These are phyloP conservation scores for Pogonophryne albipinna DNA, from an alignment of 2,797 vertebrate genomes.

Conservation along the genomic window DNA sequence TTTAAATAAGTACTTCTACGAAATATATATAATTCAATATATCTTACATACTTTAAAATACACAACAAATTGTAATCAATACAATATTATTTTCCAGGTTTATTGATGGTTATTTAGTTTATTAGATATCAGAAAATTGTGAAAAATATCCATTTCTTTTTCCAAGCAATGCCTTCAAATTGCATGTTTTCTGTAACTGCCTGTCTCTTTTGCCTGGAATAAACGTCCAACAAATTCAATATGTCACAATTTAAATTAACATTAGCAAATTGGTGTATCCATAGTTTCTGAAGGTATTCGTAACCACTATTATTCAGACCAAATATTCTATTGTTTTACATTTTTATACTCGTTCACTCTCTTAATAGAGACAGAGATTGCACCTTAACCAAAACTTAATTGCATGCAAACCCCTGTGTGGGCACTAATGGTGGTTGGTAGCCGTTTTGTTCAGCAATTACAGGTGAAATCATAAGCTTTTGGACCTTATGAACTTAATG, in stretches of 20 bases:
- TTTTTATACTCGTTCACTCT: not conserved
- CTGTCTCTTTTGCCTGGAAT: not conserved
- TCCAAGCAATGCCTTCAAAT: not conserved
- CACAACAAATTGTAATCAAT: not conserved
- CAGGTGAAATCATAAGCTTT: slow-evolving; percentile 6
- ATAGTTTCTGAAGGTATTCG: not conserved
- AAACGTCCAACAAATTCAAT: not conserved
- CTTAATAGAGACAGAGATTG: not conserved
- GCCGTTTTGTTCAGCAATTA: slow-evolving; percentile 10
- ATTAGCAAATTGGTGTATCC: not conserved
- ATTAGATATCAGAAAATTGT: not conserved
- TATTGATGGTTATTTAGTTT: not conserved
- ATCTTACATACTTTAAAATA: too few species aligned
- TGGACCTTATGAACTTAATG: not conserved
- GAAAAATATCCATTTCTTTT: not conserved
- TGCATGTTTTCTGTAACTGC: not conserved
- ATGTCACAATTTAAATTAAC: not conserved
- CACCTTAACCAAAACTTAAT: not conserved
- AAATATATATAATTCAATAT: too few species aligned
- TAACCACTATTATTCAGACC: not conserved
- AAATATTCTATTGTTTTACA: not conserved
- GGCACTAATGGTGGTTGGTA: not conserved
- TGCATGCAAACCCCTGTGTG: not conserved
- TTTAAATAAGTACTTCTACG: too few species aligned
- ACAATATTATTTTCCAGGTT: not conserved